A percentile compares a stretch with the other conserved stretches of the same genome.
These are phyloP conservation scores for Jordanella pulchra DNA, from an alignment of 2,797 vertebrate genomes.

Conservation along the genomic window DNA sequence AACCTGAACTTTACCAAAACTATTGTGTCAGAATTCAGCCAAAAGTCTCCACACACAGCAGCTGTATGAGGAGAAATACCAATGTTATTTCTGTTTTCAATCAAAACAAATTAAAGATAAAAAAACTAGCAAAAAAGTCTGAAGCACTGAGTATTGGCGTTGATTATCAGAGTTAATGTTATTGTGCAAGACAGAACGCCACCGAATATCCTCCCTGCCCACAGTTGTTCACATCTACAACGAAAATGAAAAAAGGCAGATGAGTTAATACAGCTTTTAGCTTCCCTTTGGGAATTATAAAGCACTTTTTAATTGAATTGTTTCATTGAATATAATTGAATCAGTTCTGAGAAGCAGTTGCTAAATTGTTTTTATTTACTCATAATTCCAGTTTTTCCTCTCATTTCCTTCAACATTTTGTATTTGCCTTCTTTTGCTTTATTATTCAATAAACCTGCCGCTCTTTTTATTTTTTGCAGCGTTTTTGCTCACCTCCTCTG, in stretches of 20 bases:
- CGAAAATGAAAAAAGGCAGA: too few species aligned
- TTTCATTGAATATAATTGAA: too few species aligned
- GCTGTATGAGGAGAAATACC: not conserved
- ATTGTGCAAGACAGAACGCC: too few species aligned
- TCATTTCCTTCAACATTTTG: not conserved
- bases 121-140: not conserved
- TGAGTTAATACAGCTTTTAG: too few species aligned
- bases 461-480: not conserved
- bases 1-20: too few species aligned
- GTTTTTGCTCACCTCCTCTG: conserved; percentile 43
- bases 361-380: not conserved
- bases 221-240: too few species aligned
- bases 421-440: not conserved
- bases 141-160: not conserved
- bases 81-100: not conserved
- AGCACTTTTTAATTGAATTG: too few species aligned
- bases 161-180: not conserved
- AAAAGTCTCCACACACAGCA: too few species aligned
- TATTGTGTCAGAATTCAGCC: too few species aligned
- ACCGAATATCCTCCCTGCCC: too few species aligned
- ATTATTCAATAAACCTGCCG: not conserved
- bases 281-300: too few species aligned
- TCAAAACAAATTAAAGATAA: not conserved
- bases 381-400: conserved; percentile 3
- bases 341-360: too few species aligned